A percentile compares a stretch with the other conserved stretches of the same genome.
Evolutionary conservation across 2,888 invertebrate species (phyloP).

Genomic region (Synanthedon vespiformis): DNA sequence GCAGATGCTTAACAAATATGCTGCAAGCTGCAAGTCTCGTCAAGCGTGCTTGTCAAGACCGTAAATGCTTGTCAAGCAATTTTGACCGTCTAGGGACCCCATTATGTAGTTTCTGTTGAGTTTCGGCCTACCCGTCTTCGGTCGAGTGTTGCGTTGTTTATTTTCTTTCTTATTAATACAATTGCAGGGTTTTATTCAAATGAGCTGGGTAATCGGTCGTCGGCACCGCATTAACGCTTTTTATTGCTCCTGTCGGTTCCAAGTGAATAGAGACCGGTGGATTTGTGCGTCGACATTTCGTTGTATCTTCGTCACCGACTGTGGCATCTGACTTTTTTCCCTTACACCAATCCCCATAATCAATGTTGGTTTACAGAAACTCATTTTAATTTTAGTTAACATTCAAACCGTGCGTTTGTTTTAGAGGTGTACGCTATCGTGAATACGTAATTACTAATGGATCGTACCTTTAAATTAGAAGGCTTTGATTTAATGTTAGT

Average conservation of each 20-base stretch:
- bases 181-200: conserved; percentile 46
- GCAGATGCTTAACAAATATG: no score
- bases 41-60: no score
- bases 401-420: conserved; percentile 25
- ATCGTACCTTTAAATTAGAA: conserved; percentile 29
- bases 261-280: conserved; percentile 12
- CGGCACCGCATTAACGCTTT: conserved; percentile 32
- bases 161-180: conserved; percentile 29
- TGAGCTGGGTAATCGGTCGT: conserved; percentile 37
- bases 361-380: conserved; percentile 23
- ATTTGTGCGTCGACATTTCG: neutral
- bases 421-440: conserved; percentile 23
- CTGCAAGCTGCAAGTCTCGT: no score
- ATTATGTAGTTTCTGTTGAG: neutral
- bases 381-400: conserved; percentile 37
- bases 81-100: no score
- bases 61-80: no score
- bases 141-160: conserved; percentile 1
- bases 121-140: neutral
- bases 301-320: neutral
- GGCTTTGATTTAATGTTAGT: conserved; percentile 19
- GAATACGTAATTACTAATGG: conserved; percentile 38
- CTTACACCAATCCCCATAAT: conserved; percentile 1
- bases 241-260: conserved; percentile 9
- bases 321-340: conserved; percentile 5